Evolutionary conservation across 2,797 vertebrate genomes (phyloP).

Genomic region (Hypotaenidia philippensis): DNA sequence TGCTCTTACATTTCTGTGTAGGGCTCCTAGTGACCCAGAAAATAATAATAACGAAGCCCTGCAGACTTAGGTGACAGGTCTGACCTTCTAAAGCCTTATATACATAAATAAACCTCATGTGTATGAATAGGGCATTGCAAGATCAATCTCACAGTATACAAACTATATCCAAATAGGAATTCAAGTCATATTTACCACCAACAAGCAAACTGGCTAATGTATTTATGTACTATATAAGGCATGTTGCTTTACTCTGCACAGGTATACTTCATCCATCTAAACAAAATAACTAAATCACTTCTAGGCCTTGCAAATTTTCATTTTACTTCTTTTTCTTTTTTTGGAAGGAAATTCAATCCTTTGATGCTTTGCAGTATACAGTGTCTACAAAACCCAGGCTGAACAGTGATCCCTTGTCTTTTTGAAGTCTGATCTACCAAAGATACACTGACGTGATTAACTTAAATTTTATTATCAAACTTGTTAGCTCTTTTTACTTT

Average conservation of each 20-base stretch:
- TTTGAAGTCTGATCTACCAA: background rate
- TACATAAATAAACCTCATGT: background rate
- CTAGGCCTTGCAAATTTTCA: background rate
- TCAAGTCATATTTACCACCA: background rate
- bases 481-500: background rate
- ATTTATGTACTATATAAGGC: background rate
- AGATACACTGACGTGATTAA: background rate
- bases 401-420: background rate
- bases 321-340: background rate
- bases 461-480: background rate
- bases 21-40: background rate
- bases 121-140: slow-evolving; percentile 13
- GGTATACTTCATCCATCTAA: background rate
- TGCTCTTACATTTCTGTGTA: background rate
- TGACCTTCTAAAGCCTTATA: slow-evolving; percentile 19
- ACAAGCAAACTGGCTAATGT: background rate
- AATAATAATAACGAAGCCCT: background rate
- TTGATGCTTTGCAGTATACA: background rate
- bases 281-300: background rate
- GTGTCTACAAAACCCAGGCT: background rate
- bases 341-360: background rate
- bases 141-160: background rate
- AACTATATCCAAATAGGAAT: background rate
- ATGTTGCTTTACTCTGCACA: background rate
- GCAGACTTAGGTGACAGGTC: background rate